Percentiles rank a stretch among this genome's conserved stretches.
Evolutionary conservation across 2,888 invertebrate genomes (phyloP).

Genomic region (Amiota minor): DNA sequence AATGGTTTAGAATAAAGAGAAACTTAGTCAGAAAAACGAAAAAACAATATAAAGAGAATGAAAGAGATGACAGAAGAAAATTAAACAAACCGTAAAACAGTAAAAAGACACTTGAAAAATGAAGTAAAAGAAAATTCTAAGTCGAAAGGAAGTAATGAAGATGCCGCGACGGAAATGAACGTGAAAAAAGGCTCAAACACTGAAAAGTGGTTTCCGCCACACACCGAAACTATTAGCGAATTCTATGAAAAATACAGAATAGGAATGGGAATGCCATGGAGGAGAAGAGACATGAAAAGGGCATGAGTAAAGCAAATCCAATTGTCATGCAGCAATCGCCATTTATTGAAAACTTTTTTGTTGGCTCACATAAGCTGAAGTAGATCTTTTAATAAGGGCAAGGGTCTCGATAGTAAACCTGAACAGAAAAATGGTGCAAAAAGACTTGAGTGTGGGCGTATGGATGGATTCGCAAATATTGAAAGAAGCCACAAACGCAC

Average conservation of each 20-base stretch:
- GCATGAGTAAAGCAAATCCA: conserved; percentile 44
- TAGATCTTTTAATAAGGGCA: too few species aligned
- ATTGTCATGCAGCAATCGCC: conserved; percentile 69
- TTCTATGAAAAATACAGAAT: conserved; percentile 35
- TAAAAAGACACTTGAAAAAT: conserved; percentile 41
- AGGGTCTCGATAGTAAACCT: too few species aligned
- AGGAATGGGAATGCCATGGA: conserved; percentile 12
- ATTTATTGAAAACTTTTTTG: conserved; percentile 65
- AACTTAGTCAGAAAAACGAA: background rate
- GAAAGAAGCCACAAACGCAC: background rate
- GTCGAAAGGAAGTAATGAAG: conserved; percentile 22
- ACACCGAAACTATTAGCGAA: conserved; percentile 60
- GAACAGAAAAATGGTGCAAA: background rate
- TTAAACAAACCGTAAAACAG: background rate
- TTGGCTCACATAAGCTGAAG: background rate
- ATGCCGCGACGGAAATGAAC: conserved; percentile 38
- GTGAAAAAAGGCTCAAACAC: conserved; percentile 28
- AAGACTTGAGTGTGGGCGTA: background rate
- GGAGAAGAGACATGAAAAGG: background rate
- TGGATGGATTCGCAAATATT: conserved; percentile 21
- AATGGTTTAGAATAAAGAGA: conserved; percentile 12
- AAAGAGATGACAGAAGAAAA: background rate
- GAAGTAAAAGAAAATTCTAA: conserved; percentile 51
- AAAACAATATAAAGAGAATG: conserved; percentile 29
- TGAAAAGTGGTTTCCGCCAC: conserved; percentile 54